Percentiles rank a stretch among this genome's conserved stretches.
These are phyloP conservation scores for Hycleus phaleratus DNA, from an alignment of 1,140 invertebrate genomes.

Conservation along the genomic window DNA sequence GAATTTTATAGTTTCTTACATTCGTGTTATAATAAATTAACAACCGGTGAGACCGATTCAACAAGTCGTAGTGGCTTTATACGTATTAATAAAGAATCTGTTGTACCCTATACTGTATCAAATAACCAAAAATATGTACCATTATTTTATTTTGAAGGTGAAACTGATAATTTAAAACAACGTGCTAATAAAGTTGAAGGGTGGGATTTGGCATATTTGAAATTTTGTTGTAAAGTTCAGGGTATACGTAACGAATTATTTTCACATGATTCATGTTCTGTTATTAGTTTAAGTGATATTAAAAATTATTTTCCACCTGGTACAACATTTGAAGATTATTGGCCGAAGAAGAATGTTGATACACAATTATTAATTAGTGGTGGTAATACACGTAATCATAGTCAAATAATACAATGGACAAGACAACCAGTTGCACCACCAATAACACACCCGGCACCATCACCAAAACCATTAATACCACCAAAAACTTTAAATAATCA, in stretches of 20 bases:
- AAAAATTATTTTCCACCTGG: conserved; percentile 84
- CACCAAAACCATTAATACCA: conserved; percentile 46
- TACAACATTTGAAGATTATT: conserved; percentile 83
- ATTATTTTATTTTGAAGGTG: conserved; percentile 89
- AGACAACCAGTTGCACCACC: conserved; percentile 47
- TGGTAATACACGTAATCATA: conserved; percentile 44
- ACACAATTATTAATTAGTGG: conserved; percentile 52
- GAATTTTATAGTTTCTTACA: conserved; percentile 88
- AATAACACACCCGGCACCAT: conserved; percentile 33
- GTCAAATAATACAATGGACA: conserved; percentile 55
- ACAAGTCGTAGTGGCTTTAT: conserved; percentile 87
- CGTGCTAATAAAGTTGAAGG: conserved; percentile 78
- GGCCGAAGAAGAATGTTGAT: conserved; percentile 79
- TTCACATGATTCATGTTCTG: conserved; percentile 78
- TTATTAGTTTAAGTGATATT: conserved; percentile 82
- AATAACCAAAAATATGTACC: conserved; percentile 81
- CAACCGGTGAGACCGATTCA: conserved; percentile 54
- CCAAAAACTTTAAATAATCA: conserved; percentile 42
- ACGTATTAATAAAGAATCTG: conserved; percentile 86
- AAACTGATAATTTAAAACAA: conserved; percentile 79
- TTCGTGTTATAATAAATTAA: conserved; percentile 77
- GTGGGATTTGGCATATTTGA: conserved; percentile 87
- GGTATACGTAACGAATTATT: conserved; percentile 86
- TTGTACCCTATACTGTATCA: conserved; percentile 85
- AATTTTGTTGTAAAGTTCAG: conserved; percentile 91